Conservation (phyloP, 2,113 vertebrate species). For the Scartelaos histophorus region DNA sequence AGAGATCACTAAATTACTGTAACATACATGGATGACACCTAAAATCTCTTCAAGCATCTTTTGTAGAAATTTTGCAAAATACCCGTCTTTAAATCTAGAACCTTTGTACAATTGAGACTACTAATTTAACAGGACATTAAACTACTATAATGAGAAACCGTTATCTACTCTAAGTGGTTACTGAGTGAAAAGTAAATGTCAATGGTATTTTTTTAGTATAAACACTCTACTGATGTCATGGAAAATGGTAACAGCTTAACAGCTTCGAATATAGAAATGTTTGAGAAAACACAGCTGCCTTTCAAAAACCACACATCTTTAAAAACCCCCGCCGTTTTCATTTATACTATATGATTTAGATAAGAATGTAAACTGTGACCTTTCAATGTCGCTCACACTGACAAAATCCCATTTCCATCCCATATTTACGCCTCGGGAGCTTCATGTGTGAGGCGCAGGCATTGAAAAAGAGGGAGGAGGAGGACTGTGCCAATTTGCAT, state of each 20-base stretch:
- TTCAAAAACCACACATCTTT: not conserved
- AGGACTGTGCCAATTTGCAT: conserved; percentile 17
- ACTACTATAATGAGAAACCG: no score
- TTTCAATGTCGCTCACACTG: not conserved
- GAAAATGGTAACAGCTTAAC: not conserved
- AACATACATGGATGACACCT: no score
- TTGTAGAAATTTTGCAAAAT: no score
- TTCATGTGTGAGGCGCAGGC: not conserved
- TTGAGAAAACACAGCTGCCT: not conserved
- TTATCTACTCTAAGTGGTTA: no score
- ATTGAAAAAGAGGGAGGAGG: not conserved
- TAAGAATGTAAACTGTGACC: conserved; percentile 1
- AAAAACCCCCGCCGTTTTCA: not conserved
- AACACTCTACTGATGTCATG: not conserved
- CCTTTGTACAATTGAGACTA: no score
- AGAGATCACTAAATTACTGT: no score
- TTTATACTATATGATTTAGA: not conserved
- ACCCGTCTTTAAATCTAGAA: no score
- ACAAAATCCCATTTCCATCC: not conserved
- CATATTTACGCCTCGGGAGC: not conserved
- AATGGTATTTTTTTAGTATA: not conserved
- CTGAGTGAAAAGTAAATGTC: no score
- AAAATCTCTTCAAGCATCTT: no score
- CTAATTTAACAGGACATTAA: no score
- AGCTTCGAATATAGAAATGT: not conserved